Evolutionary conservation across 2,888 invertebrate species (phyloP), one percentile per base, ranked within the genome.

Genomic region (Ectemnius cavifrons): DNA sequence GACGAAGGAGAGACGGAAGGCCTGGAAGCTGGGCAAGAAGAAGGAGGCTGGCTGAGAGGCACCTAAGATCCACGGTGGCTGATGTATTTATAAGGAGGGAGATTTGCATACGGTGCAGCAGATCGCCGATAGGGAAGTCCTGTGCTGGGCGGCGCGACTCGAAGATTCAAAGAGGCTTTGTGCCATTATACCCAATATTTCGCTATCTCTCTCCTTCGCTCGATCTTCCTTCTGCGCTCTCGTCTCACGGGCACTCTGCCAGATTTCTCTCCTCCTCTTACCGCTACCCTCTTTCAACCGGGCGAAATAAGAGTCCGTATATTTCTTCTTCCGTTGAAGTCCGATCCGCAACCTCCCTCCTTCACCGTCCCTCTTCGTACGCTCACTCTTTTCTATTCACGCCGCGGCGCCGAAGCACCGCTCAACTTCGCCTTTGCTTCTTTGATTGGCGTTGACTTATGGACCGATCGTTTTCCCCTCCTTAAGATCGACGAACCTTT

Each of bases 31-130:
- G 57, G 57, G 49, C 63, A 63, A 45, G 56, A 28, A 70, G 75
- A 71, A 69, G 75, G 59, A 71, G 79, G 84, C 65, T 75, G 73
- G 76, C 75, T 73, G 76, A 72, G 79, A 84, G 85, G 81, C 87
- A 85, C 86, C 86, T 83, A 84, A 88, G 89, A 89, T 89, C 85
- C 84, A 82, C 81, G 86, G 87, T 87, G 88, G 84, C 90, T 90
- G 90, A 91, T 90, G 90, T 90, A 91, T 90, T 90, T 90, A 90
- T 90, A 91, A 91, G 90, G 88, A 90, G 87, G 84, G 81, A 87
- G 88, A 91, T 91, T 91, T 90, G 90, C 91, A 91, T 91, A 88
- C 89, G 90, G 90, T 89, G 87, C 86, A 85, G 85, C 83, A 84
- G 87, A 88, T 88, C 86, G 84, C 80, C 84, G 88, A 88, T 88